Conservation (phyloP, 2,888 invertebrate genomes). For the Rugalucina vietnamica region DNA sequence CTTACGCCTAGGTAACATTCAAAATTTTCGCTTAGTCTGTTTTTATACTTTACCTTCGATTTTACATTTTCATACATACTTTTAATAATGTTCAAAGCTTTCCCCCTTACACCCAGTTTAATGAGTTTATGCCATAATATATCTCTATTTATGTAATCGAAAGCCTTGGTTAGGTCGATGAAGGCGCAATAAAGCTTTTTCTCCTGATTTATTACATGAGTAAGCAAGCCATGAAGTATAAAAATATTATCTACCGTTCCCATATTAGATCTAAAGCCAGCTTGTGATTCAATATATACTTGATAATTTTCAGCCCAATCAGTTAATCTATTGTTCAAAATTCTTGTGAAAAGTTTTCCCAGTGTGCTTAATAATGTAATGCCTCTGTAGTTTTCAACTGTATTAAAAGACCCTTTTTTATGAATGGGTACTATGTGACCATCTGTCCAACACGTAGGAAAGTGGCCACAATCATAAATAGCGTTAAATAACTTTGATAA, state of each 20-base stretch:
- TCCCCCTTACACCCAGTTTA: not conserved
- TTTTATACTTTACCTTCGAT: not conserved
- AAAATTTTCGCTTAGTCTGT: not conserved
- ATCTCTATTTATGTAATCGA: slow-evolving; percentile 5
- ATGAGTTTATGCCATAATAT: slow-evolving; percentile 5
- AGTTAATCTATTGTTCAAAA: slow-evolving; percentile 2
- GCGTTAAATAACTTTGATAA: not conserved
- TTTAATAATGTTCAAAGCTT: not conserved
- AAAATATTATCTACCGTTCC: not conserved
- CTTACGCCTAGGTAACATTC: not conserved
- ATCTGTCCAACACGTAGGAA: not conserved
- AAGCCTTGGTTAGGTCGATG: not conserved
- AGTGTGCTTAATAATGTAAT: slow-evolving; percentile 10
- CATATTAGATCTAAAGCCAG: not conserved
- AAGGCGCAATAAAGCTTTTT: slow-evolving; percentile 13
- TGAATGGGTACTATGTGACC: not conserved
- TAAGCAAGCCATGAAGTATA: not conserved
- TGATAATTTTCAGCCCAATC: slow-evolving; percentile 9
- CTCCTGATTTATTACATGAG: not conserved
- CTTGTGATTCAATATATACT: slow-evolving; percentile 11
- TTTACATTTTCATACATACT: slow-evolving; percentile 10
- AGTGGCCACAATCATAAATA: not conserved
- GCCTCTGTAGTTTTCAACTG: slow-evolving; percentile 1
- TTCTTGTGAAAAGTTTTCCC: slow-evolving; percentile 7
- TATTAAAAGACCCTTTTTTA: too few relatives aligned